phyloP scores from a whole-genome alignment of 2,797 vertebrate species.

The Mus minutoides region DNA sequence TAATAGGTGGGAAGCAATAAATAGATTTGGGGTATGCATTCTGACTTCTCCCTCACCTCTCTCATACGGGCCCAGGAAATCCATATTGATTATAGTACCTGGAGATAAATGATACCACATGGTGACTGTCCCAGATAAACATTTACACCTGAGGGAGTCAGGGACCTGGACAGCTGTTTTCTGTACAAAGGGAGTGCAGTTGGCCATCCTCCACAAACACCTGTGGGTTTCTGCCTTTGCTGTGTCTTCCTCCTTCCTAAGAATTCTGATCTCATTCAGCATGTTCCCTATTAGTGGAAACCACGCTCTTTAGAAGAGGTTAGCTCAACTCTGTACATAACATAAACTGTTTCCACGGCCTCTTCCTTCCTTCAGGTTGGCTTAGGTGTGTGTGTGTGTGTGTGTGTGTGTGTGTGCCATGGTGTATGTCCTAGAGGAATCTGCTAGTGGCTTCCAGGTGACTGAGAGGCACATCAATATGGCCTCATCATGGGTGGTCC shows the following conservation, averaged over 20 bases:
- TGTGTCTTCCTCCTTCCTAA: background rate
- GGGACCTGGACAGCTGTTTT: background rate
- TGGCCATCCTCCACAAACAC: background rate
- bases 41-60: background rate
- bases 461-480: background rate
- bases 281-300: background rate
- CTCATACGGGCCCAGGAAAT: background rate
- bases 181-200: background rate
- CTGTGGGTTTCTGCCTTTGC: background rate
- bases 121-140: background rate
- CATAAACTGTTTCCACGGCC: background rate
- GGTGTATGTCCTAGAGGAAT: background rate
- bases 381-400: background rate
- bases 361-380: background rate
- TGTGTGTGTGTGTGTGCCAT: background rate
- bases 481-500: background rate
- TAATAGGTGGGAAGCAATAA: background rate
- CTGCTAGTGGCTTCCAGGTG: background rate
- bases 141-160: background rate
- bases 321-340: background rate
- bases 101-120: background rate
- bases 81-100: background rate
- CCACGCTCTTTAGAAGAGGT: background rate
- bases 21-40: background rate
- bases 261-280: conserved; percentile 1